These are phyloP conservation scores for Eleginops maclovinus DNA, from an alignment of 2,113 vertebrate species.

Conservation along the genomic window DNA sequence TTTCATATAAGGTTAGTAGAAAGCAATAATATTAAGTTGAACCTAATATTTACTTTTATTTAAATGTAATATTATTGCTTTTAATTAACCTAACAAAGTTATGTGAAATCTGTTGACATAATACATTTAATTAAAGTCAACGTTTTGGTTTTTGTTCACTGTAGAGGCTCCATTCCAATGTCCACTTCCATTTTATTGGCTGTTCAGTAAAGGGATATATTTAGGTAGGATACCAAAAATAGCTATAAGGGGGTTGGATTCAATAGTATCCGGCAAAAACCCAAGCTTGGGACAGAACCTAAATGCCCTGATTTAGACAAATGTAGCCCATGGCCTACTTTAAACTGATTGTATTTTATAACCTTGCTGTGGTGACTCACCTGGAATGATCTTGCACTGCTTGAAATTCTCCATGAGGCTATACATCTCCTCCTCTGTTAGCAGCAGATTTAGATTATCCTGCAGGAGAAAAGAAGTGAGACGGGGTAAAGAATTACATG, in stretches of 20 bases:
- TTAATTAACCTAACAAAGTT: too few relatives aligned
- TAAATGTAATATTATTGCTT: too few relatives aligned
- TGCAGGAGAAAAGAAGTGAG: constrained; percentile 62
- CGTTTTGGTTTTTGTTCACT: too few relatives aligned
- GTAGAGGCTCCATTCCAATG: neutral
- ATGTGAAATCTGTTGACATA: too few relatives aligned
- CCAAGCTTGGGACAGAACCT: too few relatives aligned
- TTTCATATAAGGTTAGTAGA: too few relatives aligned
- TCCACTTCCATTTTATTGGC: neutral
- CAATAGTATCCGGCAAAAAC: too few relatives aligned
- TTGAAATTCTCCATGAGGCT: constrained; percentile 92
- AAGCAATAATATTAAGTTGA: too few relatives aligned
- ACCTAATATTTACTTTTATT: too few relatives aligned
- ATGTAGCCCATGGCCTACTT: neutral
- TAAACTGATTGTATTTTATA: neutral
- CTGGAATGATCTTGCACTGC: constrained; percentile 94
- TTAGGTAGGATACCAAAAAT: neutral
- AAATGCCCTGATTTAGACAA: too few relatives aligned
- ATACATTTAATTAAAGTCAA: too few relatives aligned
- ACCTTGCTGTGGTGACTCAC: constrained; percentile 71
- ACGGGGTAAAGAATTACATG: constrained; percentile 11
- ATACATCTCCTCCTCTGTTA: constrained; percentile 98
- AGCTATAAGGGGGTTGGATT: neutral
- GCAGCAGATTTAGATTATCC: constrained; percentile 96
- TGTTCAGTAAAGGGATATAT: neutral